Evolutionary conservation across 2,113 vertebrate genomes (phyloP).

Genomic region (Erpornis zantholeuca): DNA sequence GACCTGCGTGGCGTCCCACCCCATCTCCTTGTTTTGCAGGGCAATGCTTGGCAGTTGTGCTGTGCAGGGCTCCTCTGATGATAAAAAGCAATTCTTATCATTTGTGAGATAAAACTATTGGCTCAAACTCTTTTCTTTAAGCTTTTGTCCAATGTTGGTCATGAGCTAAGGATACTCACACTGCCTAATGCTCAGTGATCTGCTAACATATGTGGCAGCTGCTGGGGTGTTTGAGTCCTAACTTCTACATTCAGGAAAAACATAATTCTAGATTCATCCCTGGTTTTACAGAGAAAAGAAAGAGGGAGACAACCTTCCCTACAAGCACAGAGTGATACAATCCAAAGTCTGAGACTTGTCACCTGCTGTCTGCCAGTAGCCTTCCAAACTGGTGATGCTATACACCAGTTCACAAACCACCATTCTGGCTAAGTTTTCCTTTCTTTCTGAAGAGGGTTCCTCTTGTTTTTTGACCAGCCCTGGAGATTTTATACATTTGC

Average conservation of each 20-base stretch:
- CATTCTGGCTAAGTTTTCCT: background rate
- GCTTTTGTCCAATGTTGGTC: background rate
- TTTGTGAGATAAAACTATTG: background rate
- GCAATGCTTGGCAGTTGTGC: background rate
- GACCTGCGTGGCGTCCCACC: rapidly evolving
- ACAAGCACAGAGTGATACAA: background rate
- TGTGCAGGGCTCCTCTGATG: background rate
- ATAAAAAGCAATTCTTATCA: background rate
- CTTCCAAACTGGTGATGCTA: background rate
- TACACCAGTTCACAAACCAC: background rate
- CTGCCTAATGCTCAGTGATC: background rate
- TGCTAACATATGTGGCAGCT: background rate
- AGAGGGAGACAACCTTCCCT: background rate
- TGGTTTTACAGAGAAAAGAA: background rate
- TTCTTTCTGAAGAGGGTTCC: background rate
- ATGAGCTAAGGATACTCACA: background rate
- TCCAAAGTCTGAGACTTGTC: background rate
- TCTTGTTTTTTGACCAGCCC: background rate
- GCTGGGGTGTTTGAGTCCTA: background rate
- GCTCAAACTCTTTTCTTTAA: background rate
- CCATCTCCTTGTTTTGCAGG: rapidly evolving
- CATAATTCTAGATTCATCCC: background rate
- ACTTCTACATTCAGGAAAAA: background rate
- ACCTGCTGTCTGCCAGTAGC: background rate
- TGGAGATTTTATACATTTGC: background rate